Evolutionary conservation across 2,888 invertebrate genomes (phyloP), one percentile per base, ranked within the genome.

Genomic region (Drosophila paranaensis): DNA sequence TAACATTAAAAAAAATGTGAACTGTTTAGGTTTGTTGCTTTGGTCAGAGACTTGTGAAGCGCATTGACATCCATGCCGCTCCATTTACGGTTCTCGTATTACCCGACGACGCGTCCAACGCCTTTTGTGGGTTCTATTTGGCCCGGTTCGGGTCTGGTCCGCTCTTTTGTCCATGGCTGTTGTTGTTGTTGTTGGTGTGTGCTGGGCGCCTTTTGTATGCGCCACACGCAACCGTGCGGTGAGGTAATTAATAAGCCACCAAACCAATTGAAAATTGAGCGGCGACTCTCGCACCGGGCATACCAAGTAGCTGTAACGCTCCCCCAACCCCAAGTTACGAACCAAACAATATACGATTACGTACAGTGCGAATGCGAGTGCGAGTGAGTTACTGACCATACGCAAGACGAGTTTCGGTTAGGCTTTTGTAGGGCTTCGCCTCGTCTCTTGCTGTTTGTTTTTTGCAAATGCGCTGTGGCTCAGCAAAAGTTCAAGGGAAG

Each of bases 181-280:
- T 42, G 16, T 10, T 5, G 16, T 16, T 43, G 40, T 16, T 16
- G 33, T 51, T 37, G 25, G 27, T 25, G 45, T 45, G 48, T 46
- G 58, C 71, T 72, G 73, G 70, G 68, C 80, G 84, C 71, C 63
- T 81, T 88, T 88, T 82, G 74, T 74, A 73, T 88, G 84, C 70
- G 48, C 61, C 75, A 77, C 86, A 85, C 88, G 88, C 88, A 85
- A 69, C 69, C 79, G 75, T 81, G 87, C 73, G 88, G 89, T 86
- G 84, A 86, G 89, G 86, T 86, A 86, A 86, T 86, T 88, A 88
- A 86, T 86, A 87, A 88, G 82, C 81, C 77, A 83, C 66, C 80
- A 68, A 73, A 71, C 77, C 75, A 78, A 81, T 81, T 83, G 86
- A 88, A 50, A 88, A 88, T 74, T 80, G 84, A 85, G 78, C 78